phyloP scores from a whole-genome alignment of 2,888 invertebrate genomes.

The Eupeodes luniger region DNA sequence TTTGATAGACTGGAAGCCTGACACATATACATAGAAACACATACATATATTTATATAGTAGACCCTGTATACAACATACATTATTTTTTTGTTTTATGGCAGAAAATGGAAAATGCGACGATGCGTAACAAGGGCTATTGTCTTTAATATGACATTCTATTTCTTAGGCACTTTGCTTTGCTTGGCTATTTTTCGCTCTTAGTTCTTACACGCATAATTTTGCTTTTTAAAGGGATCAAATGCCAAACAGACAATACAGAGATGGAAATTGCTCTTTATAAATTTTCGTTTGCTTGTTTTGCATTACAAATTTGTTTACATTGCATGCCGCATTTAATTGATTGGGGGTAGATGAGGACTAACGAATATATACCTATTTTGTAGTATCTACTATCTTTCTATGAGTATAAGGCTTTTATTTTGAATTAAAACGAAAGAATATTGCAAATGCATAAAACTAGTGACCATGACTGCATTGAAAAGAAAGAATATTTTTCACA shows the following conservation, averaged over 20 bases:
- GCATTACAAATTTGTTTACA: conserved; percentile 21
- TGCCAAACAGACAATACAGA: conserved; percentile 19
- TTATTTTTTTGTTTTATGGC: conserved; percentile 70
- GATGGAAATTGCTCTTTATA: neutral
- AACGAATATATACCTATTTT: too few species aligned
- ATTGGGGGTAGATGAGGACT: conserved; percentile 58
- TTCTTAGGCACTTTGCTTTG: neutral
- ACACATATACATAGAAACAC: conserved; percentile 52
- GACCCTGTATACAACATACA: conserved; percentile 37
- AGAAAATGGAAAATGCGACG: conserved; percentile 77
- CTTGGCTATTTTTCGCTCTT: conserved; percentile 25
- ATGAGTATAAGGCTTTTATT: too few species aligned
- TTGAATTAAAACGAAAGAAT: too few species aligned
- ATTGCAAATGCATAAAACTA: too few species aligned
- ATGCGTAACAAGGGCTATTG: conserved; percentile 71
- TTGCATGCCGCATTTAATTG: conserved; percentile 65
- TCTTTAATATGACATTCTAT: conserved; percentile 2
- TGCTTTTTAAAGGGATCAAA: conserved; percentile 53
- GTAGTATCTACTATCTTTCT: neutral
- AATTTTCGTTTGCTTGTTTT: neutral
- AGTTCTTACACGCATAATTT: conserved; percentile 35
- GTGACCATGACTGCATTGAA: too few species aligned
- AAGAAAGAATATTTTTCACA: too few species aligned
- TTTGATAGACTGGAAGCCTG: neutral
- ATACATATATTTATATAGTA: neutral